Conservation (phyloP, 2,113 vertebrate genomes). For the Campylomormyrus numenius region DNA sequence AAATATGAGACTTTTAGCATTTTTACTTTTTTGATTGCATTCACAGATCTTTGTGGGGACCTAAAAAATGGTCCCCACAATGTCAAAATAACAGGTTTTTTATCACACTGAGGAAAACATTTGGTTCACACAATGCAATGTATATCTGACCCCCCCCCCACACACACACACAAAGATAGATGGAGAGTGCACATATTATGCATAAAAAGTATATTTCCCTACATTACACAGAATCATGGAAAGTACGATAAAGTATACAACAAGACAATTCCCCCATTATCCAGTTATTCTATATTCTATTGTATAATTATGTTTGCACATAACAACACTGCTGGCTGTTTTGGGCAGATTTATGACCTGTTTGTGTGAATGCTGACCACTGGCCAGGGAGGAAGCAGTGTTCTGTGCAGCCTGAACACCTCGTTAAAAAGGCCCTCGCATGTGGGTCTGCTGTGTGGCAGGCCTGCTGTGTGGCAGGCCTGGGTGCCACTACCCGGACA, state of each 20-base stretch:
- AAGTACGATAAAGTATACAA: neutral
- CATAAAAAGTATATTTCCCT: neutral
- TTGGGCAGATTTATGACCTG: neutral
- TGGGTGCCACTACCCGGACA: neutral
- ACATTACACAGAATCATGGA: neutral
- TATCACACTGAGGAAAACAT: neutral
- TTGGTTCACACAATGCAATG: neutral
- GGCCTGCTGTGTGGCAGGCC: neutral
- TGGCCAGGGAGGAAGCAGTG: neutral
- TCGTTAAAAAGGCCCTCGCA: neutral
- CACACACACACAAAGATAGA: neutral
- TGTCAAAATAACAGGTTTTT: neutral
- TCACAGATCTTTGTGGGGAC: neutral
- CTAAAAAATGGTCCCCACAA: neutral
- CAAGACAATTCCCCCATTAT: neutral
- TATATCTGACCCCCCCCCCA: neutral
- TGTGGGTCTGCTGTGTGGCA: neutral
- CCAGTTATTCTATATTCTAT: neutral
- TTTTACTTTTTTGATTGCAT: neutral
- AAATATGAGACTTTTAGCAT: neutral
- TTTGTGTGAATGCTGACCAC: neutral
- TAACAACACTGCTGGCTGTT: neutral
- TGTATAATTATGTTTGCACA: neutral
- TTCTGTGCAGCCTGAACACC: neutral
- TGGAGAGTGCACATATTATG: neutral